Base-by-base conservation (phyloP, 2,888 invertebrate species). In the Caradrina kadenii region DNA sequence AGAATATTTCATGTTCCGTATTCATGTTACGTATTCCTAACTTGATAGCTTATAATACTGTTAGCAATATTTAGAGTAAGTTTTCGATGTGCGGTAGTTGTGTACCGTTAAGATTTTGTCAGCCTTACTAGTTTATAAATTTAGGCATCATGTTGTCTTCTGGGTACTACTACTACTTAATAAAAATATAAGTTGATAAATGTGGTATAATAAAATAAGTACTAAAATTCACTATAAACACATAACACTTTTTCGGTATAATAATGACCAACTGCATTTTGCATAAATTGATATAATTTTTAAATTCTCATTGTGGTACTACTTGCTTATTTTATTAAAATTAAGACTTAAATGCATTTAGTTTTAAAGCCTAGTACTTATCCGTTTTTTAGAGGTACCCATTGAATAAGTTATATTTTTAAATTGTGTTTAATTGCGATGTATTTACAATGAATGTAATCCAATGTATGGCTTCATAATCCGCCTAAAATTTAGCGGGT, bases 41-140 rank as follows among this genome's bases (percentile, higher is more conserved):
- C 56, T 59, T 59, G 19, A 39, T 69, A 64, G 73, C 52, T 42
- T 64, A 22, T 66, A 77, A 63, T 64, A 60, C 69, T 73, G 21
- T 58, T 76, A 69, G 73, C 64, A 76, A 79, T 81, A 74, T 68
- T 60, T 65, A 72, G 50, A 50, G 15, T 39, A 65, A 67, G 61
- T 63, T 66, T 55, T 55, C 45, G 5, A 73, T 65, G 62, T 81
- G n/a, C n/a, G 64, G 39, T 73, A 69, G 63, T 39, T 69, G 31
- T 58, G 45, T 74, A 56, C 54, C 49, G 10, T 50, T 66, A 80
- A 58, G 65, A 73, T 70, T 72, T 66, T 8, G 5, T 69, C 73
- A 81, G 83, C 84, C 81, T 82, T 83, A 82, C 73, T 83, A 82
- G 83, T 52, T 60, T 11, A 22, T 81, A 83, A 75, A 39, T 54